These are phyloP conservation scores for Patella ulyssiponensis DNA, from an alignment of 2,888 invertebrate genomes.

Conservation along the genomic window DNA sequence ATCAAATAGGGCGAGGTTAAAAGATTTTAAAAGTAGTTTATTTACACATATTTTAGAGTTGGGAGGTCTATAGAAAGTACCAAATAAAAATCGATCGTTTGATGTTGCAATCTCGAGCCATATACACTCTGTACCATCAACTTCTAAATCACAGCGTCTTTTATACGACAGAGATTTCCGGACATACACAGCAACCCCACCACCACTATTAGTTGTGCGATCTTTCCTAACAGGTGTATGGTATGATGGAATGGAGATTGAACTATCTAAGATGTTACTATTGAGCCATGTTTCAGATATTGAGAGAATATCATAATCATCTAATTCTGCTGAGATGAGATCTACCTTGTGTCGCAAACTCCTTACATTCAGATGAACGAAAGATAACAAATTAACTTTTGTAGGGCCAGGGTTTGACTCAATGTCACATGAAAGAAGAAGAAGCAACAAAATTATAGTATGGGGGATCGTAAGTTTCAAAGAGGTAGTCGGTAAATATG, in stretches of 20 bases:
- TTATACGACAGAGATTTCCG: not conserved
- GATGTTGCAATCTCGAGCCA: not conserved
- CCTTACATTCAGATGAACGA: constrained; percentile 13
- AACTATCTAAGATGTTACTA: not conserved
- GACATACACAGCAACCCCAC: constrained; percentile 8
- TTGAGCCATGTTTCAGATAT: constrained; percentile 7
- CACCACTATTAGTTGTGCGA: not conserved
- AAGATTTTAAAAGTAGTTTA: constrained; percentile 3
- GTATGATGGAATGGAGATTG: not conserved
- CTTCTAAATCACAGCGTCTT: constrained; percentile 4
- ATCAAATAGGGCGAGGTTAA: not conserved
- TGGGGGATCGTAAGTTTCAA: too few species aligned
- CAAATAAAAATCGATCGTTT: not conserved
- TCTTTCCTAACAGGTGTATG: not conserved
- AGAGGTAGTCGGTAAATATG: too few species aligned
- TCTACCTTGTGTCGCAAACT: not conserved
- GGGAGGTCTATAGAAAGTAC: not conserved
- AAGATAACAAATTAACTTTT: not conserved
- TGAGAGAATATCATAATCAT: not conserved
- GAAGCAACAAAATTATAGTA: too few species aligned
- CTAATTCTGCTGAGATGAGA: constrained; percentile 2
- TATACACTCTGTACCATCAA: not conserved
- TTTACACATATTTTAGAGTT: not conserved
- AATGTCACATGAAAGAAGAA: not conserved
- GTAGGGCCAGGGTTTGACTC: not conserved